Evolutionary conservation across 2,113 vertebrate genomes (phyloP).

Genomic region (Halcyon malimbica): DNA sequence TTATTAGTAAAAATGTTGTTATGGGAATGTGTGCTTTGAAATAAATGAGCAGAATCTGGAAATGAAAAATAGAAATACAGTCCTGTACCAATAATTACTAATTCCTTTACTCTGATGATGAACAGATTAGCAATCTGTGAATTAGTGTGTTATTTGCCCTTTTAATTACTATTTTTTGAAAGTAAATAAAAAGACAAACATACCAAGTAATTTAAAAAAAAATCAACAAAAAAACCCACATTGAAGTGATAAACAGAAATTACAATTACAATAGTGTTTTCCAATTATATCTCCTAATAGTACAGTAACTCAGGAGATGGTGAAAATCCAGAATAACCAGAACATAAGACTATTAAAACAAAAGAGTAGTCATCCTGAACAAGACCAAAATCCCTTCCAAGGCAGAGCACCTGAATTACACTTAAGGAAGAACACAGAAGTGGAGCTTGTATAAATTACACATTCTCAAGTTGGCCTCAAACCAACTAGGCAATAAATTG

Average conservation of each 20-base stretch:
- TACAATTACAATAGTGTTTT: neutral
- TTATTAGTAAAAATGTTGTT: neutral
- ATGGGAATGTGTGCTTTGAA: neutral
- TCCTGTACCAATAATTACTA: neutral
- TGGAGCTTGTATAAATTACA: neutral
- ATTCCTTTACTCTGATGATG: neutral
- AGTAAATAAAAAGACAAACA: neutral
- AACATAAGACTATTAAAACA: neutral
- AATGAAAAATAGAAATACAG: neutral
- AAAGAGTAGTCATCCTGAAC: neutral
- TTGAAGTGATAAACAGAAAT: neutral
- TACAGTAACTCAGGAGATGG: neutral
- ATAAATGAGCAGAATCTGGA: neutral
- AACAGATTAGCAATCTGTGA: neutral
- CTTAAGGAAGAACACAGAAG: neutral
- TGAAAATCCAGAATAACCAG: neutral
- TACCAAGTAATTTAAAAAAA: neutral
- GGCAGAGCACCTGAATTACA: neutral
- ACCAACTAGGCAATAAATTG: neutral
- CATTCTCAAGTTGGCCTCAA: neutral
- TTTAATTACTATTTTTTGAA: neutral
- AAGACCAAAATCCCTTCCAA: neutral
- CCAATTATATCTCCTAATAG: neutral
- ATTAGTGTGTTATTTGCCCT: neutral
- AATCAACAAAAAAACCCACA: neutral